A percentile compares a stretch with the other conserved stretches of the same genome.
Conservation (phyloP, 2,113 vertebrate genomes). For the Hemichromis elongatus region DNA sequence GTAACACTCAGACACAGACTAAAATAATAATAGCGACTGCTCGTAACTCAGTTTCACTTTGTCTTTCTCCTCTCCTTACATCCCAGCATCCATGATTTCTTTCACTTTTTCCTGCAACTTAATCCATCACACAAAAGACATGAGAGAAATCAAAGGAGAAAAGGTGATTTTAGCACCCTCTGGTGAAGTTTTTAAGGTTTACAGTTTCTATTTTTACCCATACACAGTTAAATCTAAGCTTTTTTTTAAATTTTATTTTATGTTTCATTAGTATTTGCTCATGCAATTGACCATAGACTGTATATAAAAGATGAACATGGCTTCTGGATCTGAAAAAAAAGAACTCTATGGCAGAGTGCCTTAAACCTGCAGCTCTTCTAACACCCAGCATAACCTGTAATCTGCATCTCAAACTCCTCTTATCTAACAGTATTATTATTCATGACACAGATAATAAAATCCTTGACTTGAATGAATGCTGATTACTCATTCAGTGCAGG, state of each 20-base stretch:
- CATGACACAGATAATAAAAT: not conserved
- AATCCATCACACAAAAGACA: not conserved
- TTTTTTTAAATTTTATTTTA: not conserved
- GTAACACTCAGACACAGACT: not conserved
- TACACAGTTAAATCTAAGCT: accelerated
- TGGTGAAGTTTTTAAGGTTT: not conserved
- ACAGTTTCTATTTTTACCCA: not conserved
- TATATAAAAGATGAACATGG: not conserved
- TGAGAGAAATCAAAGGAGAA: not conserved
- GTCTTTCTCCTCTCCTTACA: not conserved
- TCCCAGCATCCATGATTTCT: not conserved
- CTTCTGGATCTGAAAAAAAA: too few species aligned
- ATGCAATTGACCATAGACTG: not conserved
- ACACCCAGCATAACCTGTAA: not conserved
- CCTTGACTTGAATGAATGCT: not conserved
- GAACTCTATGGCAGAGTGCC: accelerated
- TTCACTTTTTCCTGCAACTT: not conserved
- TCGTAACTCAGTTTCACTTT: not conserved
- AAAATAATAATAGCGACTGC: not conserved
- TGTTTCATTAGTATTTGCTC: not conserved
- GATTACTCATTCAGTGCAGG: not conserved
- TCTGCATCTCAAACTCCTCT: not conserved
- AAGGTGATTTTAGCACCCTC: not conserved
- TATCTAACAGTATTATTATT: not conserved
- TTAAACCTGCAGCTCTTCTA: not conserved